Percentiles rank a stretch among this genome's conserved stretches.
Conservation (phyloP, 1,140 invertebrate species). For the Octopus sinensis region DNA sequence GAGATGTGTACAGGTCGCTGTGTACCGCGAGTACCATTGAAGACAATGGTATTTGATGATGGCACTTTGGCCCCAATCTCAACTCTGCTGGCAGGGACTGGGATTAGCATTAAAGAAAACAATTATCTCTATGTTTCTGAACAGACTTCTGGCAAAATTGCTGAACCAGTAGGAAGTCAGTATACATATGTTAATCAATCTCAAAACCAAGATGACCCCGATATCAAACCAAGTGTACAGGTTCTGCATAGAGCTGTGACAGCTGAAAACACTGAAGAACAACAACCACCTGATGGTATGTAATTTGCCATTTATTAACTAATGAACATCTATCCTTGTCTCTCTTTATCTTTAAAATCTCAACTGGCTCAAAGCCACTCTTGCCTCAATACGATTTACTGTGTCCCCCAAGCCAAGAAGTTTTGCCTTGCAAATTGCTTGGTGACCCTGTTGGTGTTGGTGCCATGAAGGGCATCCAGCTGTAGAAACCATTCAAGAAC, state of each 20-base stretch:
- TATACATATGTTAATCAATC: background rate
- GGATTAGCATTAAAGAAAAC: background rate
- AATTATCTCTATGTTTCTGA: background rate
- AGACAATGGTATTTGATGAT: slow-evolving; percentile 15
- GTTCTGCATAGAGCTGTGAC: background rate
- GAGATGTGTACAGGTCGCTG: slow-evolving; percentile 51
- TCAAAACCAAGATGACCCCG: background rate
- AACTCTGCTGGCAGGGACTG: slow-evolving; percentile 1
- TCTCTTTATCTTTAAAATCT: too few relatives aligned
- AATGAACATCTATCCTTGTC: too few relatives aligned
- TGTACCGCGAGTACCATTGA: slow-evolving; percentile 30
- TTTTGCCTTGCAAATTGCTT: too few relatives aligned
- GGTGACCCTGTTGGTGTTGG: too few relatives aligned
- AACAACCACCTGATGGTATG: background rate
- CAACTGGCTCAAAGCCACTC: too few relatives aligned
- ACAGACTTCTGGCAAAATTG: background rate
- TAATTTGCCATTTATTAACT: background rate
- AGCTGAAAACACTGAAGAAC: background rate
- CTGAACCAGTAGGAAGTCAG: background rate
- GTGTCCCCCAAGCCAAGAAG: too few relatives aligned
- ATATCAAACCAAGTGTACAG: slow-evolving; percentile 14
- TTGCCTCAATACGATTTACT: too few relatives aligned
- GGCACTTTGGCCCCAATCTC: slow-evolving; percentile 10
- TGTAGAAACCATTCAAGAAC: too few relatives aligned
- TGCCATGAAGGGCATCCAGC: too few relatives aligned